phyloP scores from a whole-genome alignment of 2,888 invertebrate genomes.

The Zygogramma bicolorata region DNA sequence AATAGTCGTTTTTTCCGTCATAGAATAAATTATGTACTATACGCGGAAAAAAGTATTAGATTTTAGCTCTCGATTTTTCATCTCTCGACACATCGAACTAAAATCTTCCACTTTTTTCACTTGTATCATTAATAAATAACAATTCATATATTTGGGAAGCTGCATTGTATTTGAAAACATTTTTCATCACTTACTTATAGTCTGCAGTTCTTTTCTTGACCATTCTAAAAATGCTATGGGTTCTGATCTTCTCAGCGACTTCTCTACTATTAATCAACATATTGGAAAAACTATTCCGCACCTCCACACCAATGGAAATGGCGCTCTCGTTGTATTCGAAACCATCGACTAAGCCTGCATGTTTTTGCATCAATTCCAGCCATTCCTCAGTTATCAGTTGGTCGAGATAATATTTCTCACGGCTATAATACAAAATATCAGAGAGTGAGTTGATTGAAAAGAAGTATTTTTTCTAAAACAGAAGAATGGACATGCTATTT shows the following conservation, averaged over 20 bases:
- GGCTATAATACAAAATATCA: slow-evolving; percentile 67
- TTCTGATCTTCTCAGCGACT: slow-evolving; percentile 72
- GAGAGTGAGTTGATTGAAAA: neutral
- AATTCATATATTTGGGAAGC: neutral
- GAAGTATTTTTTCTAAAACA: neutral
- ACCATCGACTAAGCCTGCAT: slow-evolving; percentile 70
- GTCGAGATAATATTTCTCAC: slow-evolving; percentile 82
- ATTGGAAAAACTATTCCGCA: slow-evolving; percentile 91
- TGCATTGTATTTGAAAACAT: too few relatives aligned
- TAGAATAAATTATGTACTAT: too few relatives aligned
- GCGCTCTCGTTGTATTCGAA: slow-evolving; percentile 65
- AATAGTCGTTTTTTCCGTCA: too few relatives aligned
- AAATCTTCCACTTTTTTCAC: too few relatives aligned
- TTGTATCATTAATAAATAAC: neutral
- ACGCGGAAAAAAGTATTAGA: too few relatives aligned
- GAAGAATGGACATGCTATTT: too few relatives aligned
- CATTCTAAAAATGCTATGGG: slow-evolving; percentile 77
- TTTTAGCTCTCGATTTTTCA: too few relatives aligned
- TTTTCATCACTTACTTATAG: slow-evolving; percentile 68
- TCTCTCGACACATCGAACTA: too few relatives aligned
- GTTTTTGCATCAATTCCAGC: slow-evolving; percentile 76
- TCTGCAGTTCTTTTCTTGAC: slow-evolving; percentile 79
- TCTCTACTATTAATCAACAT: slow-evolving; percentile 82
- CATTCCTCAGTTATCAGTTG: slow-evolving; percentile 77
- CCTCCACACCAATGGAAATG: slow-evolving; percentile 78